Conservation (phyloP, 2,113 vertebrate genomes). For the Strix uralensis region DNA sequence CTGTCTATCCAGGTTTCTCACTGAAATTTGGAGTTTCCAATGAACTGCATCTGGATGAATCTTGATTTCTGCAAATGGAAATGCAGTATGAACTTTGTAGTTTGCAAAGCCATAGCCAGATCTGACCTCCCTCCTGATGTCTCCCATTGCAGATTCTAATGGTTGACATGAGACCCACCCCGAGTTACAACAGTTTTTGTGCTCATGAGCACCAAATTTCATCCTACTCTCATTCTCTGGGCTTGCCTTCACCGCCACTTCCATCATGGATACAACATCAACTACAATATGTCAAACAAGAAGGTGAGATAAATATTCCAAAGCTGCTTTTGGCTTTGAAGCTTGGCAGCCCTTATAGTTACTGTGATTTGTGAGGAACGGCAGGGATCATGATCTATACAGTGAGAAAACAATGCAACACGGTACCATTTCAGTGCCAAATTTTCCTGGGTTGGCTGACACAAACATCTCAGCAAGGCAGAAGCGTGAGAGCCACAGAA, state of each 20-base stretch:
- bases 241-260: not conserved
- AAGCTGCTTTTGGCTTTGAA: not conserved
- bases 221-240: not conserved
- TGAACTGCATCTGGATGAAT: not conserved
- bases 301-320: not conserved
- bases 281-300: not conserved
- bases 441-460: not conserved
- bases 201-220: not conserved
- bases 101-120: not conserved
- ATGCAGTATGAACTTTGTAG: not conserved
- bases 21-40: not conserved
- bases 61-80: not conserved
- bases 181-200: not conserved
- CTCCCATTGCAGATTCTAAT: not conserved
- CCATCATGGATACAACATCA: not conserved
- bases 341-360: not conserved
- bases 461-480: not conserved
- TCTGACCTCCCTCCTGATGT: not conserved
- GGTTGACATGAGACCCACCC: not conserved
- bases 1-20: not conserved
- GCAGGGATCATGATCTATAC: not conserved
- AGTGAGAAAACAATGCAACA: not conserved
- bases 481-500: not conserved
- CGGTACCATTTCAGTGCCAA: not conserved
- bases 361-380: not conserved